phyloP scores from a whole-genome alignment of 2,797 vertebrate species.

The Poeciliopsis infans region DNA sequence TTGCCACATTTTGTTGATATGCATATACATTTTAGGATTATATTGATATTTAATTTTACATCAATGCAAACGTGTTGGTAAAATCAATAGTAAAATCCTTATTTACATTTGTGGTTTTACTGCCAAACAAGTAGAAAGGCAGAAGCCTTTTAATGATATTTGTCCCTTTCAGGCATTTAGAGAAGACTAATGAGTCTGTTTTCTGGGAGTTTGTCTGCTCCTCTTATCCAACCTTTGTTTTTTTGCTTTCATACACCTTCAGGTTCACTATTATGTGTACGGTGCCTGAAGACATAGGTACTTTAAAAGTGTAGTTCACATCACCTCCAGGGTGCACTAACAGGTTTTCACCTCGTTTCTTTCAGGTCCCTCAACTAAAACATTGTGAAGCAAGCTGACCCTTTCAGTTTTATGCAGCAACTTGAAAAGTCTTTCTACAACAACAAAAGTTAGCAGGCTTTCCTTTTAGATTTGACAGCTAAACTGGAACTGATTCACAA shows the following conservation, averaged over 20 bases:
- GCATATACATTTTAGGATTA: no score
- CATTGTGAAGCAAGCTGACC: slow-evolving; percentile 9
- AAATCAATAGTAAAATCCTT: background rate
- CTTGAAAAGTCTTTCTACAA: background rate
- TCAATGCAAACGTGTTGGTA: background rate
- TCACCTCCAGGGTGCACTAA: slow-evolving; percentile 19
- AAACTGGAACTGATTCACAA: background rate
- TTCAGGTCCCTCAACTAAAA: slow-evolving; percentile 18
- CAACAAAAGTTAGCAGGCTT: background rate
- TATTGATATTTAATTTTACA: background rate
- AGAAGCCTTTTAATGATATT: background rate
- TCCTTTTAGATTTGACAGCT: background rate
- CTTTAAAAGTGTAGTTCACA: slow-evolving; percentile 6
- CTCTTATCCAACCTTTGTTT: slow-evolving; percentile 10
- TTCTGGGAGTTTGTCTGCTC: background rate
- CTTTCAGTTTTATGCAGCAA: slow-evolving; percentile 2
- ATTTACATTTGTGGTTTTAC: background rate
- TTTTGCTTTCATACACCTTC: slow-evolving; percentile 34
- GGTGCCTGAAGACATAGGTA: slow-evolving; percentile 38
- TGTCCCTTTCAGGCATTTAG: slow-evolving; percentile 5
- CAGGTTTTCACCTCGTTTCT: slow-evolving; percentile 28
- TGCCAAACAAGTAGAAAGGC: background rate
- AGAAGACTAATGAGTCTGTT: slow-evolving; percentile 26
- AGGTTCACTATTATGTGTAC: slow-evolving; percentile 35
- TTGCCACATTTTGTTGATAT: no score